These are phyloP conservation scores for Procambarus virginalis DNA, from an alignment of 1,140 invertebrate species.

Conservation along the genomic window DNA sequence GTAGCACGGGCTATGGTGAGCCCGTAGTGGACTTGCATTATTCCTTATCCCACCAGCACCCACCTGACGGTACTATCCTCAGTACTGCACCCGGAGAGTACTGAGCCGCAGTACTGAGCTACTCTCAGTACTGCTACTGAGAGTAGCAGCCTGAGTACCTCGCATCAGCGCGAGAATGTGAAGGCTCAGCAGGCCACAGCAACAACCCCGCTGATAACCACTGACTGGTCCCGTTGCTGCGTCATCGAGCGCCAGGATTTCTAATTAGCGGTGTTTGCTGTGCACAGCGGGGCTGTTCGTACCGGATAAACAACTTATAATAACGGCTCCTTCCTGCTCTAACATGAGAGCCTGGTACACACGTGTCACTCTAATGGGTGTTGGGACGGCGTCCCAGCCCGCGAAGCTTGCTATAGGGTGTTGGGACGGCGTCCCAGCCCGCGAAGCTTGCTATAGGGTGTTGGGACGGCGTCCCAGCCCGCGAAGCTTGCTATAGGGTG, in stretches of 20 bases:
- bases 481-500: too few relatives aligned
- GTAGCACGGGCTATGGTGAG: too few relatives aligned
- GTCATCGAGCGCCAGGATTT: slow-evolving; percentile 40
- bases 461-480: too few relatives aligned
- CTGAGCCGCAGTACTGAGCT: too few relatives aligned
- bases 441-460: neutral
- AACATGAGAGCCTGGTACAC: neutral
- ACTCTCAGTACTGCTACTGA: too few relatives aligned
- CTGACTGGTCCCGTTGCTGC: slow-evolving; percentile 25
- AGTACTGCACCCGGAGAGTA: too few relatives aligned
- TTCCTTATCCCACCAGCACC: too few relatives aligned
- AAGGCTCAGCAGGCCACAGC: neutral
- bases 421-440: neutral
- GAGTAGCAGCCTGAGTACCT: neutral
- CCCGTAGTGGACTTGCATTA: too few relatives aligned
- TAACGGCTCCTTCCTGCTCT: neutral
- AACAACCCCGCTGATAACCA: slow-evolving; percentile 21
- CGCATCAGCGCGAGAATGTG: neutral
- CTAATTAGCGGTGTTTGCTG: slow-evolving; percentile 48
- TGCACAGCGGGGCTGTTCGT: slow-evolving; percentile 19
- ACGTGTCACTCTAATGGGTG: neutral
- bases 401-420: too few relatives aligned
- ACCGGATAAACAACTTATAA: slow-evolving; percentile 31
- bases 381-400: too few relatives aligned
- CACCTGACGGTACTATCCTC: too few relatives aligned